Percentiles rank a stretch among this genome's conserved stretches.
These are phyloP conservation scores for Colletes latitarsis DNA, from an alignment of 1,140 invertebrate genomes.

Conservation along the genomic window DNA sequence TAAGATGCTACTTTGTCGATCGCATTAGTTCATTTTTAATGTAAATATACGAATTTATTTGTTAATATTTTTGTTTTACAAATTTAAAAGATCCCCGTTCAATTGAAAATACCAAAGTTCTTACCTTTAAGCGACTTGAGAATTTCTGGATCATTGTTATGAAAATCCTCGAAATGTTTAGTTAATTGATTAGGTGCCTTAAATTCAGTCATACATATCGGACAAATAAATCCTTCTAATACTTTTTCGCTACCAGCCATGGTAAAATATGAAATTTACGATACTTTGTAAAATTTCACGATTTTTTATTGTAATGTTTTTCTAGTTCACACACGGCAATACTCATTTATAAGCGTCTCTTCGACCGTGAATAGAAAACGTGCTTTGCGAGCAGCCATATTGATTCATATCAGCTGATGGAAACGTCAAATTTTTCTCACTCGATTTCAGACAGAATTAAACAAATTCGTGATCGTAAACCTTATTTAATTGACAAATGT, in stretches of 20 bases:
- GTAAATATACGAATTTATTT: background rate
- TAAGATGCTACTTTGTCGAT: background rate
- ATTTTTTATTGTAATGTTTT: background rate
- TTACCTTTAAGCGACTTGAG: slow-evolving; percentile 94
- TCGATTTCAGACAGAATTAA: background rate
- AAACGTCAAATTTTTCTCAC: slow-evolving; percentile 42
- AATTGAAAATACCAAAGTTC: slow-evolving; percentile 14
- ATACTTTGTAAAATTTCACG: background rate
- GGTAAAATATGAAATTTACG: slow-evolving; percentile 48
- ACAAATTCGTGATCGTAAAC: background rate
- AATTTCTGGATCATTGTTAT: slow-evolving; percentile 94
- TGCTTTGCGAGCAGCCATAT: slow-evolving; percentile 49
- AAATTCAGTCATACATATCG: slow-evolving; percentile 94
- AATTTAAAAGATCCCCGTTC: slow-evolving; percentile 34
- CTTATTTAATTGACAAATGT: slow-evolving; percentile 24
- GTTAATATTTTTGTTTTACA: background rate
- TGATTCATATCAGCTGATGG: slow-evolving; percentile 56
- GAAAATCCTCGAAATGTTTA: slow-evolving; percentile 93
- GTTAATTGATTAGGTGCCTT: slow-evolving; percentile 91
- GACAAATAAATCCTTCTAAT: slow-evolving; percentile 95
- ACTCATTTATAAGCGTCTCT: slow-evolving; percentile 43
- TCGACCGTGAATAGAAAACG: background rate
- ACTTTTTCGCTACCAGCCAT: slow-evolving; percentile 83
- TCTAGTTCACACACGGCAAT: background rate
- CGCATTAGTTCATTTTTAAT: background rate